phyloP scores from a whole-genome alignment of 2,888 invertebrate genomes.

The Gisinianus flammeolus region DNA sequence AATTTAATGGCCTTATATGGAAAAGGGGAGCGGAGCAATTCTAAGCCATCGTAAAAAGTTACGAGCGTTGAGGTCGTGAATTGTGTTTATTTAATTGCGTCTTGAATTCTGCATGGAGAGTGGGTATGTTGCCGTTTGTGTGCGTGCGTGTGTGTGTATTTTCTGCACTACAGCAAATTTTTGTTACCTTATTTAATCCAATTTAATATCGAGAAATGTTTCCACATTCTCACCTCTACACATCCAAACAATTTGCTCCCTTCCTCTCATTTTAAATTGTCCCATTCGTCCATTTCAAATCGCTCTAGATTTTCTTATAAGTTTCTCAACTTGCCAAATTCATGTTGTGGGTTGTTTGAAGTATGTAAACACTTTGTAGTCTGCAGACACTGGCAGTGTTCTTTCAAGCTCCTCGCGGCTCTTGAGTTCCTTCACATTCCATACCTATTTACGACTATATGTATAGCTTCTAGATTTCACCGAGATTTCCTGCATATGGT shows the following conservation, averaged over 20 bases:
- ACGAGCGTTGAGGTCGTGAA: slow-evolving; percentile 7
- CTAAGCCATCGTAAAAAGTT: slow-evolving; percentile 20
- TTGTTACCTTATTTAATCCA: slow-evolving; percentile 7
- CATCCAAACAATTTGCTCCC: background rate
- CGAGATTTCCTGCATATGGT: background rate
- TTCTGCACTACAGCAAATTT: background rate
- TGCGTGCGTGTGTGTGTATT: background rate
- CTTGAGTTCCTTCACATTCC: background rate
- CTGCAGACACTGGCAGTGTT: background rate
- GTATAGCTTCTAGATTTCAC: no score
- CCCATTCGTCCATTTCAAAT: background rate
- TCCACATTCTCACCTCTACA: background rate
- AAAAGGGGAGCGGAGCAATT: slow-evolving; percentile 2
- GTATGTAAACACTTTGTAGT: background rate
- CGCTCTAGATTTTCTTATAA: background rate
- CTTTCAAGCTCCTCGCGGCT: background rate
- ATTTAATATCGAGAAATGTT: slow-evolving; percentile 6
- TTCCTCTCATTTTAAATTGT: background rate
- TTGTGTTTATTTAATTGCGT: slow-evolving; percentile 27
- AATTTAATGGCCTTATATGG: slow-evolving; percentile 13
- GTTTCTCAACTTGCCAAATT: no score
- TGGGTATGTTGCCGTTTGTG: background rate
- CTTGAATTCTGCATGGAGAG: slow-evolving; percentile 20
- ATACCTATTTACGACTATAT: no score
- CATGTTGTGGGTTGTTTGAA: background rate